These are phyloP conservation scores for Hapalemur alaotrensis DNA, from an alignment of 2,797 vertebrate species.

Conservation along the genomic window DNA sequence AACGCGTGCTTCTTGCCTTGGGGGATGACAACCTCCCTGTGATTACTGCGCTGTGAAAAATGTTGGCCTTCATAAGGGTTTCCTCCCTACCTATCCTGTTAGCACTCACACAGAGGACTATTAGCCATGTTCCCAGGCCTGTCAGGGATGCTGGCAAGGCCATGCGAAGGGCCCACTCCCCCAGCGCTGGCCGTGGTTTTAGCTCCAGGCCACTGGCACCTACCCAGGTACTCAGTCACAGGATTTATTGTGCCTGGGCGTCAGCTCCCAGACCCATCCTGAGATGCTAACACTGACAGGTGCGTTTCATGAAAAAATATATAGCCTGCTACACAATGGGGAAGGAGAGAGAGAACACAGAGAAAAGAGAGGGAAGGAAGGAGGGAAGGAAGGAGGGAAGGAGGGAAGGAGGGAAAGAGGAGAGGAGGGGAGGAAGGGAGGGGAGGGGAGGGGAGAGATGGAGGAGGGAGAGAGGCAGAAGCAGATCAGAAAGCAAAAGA, in stretches of 20 bases:
- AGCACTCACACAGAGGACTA: neutral
- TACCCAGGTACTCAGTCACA: neutral
- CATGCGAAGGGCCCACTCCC: neutral
- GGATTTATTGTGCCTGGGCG: neutral
- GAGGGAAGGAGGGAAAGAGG: too few species aligned
- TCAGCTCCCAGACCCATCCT: neutral
- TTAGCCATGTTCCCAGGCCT: neutral
- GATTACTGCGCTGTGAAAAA: conserved; percentile 53
- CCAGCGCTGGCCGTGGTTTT: rapidly evolving
- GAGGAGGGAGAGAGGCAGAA: too few species aligned
- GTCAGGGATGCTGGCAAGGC: neutral
- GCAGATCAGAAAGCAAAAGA: neutral
- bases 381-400: neutral
- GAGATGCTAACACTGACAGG: neutral
- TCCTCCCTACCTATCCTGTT: conserved; percentile 35
- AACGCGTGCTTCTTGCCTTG: neutral
- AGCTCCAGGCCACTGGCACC: neutral
- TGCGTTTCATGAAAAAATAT: neutral
- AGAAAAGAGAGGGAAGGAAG: neutral
- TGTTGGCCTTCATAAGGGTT: conserved; percentile 47
- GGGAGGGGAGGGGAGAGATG: neutral
- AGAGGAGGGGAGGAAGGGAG: neutral
- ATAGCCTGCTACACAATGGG: neutral
- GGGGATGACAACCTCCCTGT: conserved; percentile 14
- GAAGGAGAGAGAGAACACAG: neutral